Base-by-base conservation (phyloP, 2,797 vertebrate species). In the Philypnodon macrostomus region DNA sequence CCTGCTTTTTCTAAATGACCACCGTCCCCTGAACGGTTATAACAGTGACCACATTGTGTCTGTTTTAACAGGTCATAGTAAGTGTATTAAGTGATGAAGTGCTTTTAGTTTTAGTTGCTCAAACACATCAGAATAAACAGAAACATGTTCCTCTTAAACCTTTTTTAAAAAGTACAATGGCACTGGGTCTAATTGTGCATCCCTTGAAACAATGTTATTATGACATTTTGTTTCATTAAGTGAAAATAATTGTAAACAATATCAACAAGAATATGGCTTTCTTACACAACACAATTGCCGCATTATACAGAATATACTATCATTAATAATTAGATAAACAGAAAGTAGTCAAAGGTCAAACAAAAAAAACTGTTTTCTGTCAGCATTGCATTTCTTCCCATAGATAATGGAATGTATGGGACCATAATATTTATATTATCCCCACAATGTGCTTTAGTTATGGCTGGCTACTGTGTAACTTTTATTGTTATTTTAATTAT, bases 61-160 rank as follows among this genome's bases (percentile, higher is more conserved):
- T 82, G 74, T 80, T 83, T 81, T 73, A 79, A 81, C 80, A 83
- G 77, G 60, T 60, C 66, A 75, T 68, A 70, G 64, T 51, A 61
- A 17, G 42, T 68, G 63, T 41, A 45, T 58, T 65, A 75, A 65
- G 63, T 67, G 70, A 85, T 83, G 81, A 88, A 88, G 87, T 89
- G 88, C 85, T 87, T 85, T 47, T 52, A 83, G 79, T 88, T 72
- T 82, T 66, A 47, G 40, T 89, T 90, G 90, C 90, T 88, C 64
- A 38, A 75, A 75, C 63, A 73, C 63, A 58, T 40, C 63, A 32
- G 53, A 52, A 55, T 53, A 53, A 44, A 68, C 66, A 41, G 55
- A 39, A 66, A 57, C 47, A 15, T 67, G 68, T 63, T 46, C 52
- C 36, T 48, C 61, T 49, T 53, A 71, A 70, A 73, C 67, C 61